Conservation (phyloP, 2,797 vertebrate genomes). For the Dipus sagitta region DNA sequence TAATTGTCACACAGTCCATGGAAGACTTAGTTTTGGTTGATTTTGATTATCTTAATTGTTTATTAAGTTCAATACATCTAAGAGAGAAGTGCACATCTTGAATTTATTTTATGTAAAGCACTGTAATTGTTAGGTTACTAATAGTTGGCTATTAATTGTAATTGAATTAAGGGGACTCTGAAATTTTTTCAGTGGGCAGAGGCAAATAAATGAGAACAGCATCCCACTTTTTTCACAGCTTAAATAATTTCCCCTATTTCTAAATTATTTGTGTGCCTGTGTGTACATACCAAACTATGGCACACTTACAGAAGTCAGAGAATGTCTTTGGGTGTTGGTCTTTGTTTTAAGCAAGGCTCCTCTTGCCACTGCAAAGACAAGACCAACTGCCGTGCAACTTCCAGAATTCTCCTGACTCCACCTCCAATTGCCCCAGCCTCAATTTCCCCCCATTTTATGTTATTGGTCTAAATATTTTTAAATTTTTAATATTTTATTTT, state of each 20-base stretch:
- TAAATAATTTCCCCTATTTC: not conserved
- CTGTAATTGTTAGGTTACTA: not conserved
- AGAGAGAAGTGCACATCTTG: not conserved
- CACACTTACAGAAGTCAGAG: no score
- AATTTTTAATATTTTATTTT: no score
- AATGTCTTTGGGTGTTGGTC: no score
- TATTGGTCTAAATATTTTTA: no score
- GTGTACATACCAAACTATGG: no score
- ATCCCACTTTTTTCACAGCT: not conserved
- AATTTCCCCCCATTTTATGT: no score
- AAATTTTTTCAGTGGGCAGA: not conserved
- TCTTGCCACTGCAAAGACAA: no score
- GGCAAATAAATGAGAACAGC: constrained; percentile 24
- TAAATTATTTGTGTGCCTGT: no score
- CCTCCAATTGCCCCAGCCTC: no score
- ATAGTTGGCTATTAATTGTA: not conserved
- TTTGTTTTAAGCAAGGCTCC: no score
- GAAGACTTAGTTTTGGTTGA: constrained; percentile 11
- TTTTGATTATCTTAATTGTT: constrained; percentile 6
- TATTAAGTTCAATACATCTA: constrained; percentile 8
- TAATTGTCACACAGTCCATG: not conserved
- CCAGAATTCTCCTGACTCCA: no score
- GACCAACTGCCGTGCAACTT: no score
- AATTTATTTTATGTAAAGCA: not conserved
- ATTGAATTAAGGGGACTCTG: not conserved